These are phyloP conservation scores for Urosaurus nigricauda DNA, from an alignment of 2,797 vertebrate species.

Conservation along the genomic window DNA sequence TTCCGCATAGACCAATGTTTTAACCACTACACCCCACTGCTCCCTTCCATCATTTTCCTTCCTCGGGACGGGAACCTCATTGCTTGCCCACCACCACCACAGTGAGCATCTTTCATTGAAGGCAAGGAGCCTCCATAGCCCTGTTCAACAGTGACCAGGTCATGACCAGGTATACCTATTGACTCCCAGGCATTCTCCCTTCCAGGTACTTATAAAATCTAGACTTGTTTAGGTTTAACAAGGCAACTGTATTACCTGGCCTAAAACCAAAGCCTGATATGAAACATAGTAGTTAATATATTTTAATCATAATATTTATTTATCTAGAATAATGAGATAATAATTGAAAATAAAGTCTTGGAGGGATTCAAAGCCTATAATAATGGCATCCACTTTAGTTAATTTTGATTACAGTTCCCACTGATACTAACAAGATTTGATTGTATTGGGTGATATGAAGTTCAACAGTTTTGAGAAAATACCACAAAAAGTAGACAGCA, in stretches of 20 bases:
- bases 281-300: background rate
- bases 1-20: no score
- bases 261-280: background rate
- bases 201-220: background rate
- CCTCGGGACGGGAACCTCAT: no score
- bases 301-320: background rate
- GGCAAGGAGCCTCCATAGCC: no score
- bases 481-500: conserved; percentile 65
- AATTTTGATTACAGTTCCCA: conserved; percentile 1
- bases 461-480: conserved; percentile 65
- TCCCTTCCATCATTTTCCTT: no score
- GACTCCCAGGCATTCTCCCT: background rate
- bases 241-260: background rate
- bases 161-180: background rate
- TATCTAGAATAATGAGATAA: conserved; percentile 1
- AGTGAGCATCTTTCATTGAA: no score
- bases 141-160: no score
- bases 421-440: background rate
- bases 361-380: background rate
- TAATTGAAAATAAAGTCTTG: background rate
- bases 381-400: background rate
- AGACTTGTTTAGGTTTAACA: background rate
- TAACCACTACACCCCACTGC: no score
- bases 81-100: no score
- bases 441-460: conserved; percentile 53